Evolutionary conservation across 2,888 invertebrate genomes (phyloP).

Genomic region (Thysanoteuthis rhombus): DNA sequence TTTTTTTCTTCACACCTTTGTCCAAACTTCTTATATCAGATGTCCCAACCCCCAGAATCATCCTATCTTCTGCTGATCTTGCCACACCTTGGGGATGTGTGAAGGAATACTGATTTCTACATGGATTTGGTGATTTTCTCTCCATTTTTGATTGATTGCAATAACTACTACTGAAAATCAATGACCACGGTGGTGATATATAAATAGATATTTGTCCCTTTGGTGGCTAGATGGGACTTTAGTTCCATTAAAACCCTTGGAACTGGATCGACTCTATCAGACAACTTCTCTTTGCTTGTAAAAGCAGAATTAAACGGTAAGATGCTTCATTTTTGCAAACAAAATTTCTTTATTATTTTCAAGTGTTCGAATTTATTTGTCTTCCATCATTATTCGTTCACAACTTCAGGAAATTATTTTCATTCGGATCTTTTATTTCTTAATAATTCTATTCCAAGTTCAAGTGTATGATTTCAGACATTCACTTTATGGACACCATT

Average conservation of each 20-base stretch:
- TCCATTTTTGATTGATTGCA: not conserved
- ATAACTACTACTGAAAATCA: too few relatives aligned
- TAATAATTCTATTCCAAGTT: too few relatives aligned
- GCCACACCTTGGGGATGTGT: not conserved
- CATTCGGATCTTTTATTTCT: too few relatives aligned
- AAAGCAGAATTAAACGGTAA: not conserved
- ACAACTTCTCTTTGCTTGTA: not conserved
- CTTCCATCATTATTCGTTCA: too few relatives aligned
- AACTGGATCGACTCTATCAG: not conserved
- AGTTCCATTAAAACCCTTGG: not conserved
- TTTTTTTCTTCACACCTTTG: not conserved
- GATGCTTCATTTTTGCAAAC: not conserved
- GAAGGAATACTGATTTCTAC: not conserved
- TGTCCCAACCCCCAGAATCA: not conserved
- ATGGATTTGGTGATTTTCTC: not conserved
- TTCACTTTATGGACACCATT: too few relatives aligned
- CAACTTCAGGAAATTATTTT: too few relatives aligned
- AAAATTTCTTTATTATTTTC: not conserved
- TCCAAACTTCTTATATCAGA: too few relatives aligned
- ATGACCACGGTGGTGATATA: not conserved
- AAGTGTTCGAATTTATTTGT: not conserved
- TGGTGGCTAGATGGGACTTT: not conserved
- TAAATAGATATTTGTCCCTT: not conserved
- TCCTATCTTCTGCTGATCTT: not conserved
- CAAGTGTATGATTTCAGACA: too few relatives aligned